Evolutionary conservation across 2,797 vertebrate genomes (phyloP).

Genomic region (Acanthurus leucopareius): DNA sequence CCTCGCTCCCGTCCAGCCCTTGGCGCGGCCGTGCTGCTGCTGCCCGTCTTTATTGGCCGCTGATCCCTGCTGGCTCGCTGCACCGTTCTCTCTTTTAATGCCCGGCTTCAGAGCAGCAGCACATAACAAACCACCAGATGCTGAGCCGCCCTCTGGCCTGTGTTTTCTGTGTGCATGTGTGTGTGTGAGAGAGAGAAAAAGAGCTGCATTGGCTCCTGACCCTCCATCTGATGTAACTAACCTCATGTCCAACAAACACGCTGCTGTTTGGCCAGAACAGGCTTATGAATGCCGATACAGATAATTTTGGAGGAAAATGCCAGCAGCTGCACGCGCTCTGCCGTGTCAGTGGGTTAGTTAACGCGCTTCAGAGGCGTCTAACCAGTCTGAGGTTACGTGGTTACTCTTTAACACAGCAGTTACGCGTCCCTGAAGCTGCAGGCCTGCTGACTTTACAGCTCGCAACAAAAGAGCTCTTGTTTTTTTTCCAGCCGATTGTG

Average conservation of each 20-base stretch:
- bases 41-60: constrained; percentile 62
- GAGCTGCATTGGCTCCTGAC: constrained; percentile 8
- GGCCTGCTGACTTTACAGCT: constrained; percentile 16
- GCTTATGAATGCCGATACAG: background rate
- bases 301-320: background rate
- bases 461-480: constrained; percentile 17
- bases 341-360: background rate
- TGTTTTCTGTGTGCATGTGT: background rate
- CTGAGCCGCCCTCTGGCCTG: constrained; percentile 39
- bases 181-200: no score
- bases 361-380: constrained; percentile 7
- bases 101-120: constrained; percentile 54
- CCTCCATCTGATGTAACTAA: constrained; percentile 34
- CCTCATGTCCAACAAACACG: constrained; percentile 38
- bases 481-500: background rate
- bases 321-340: constrained; percentile 10
- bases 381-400: constrained; percentile 31
- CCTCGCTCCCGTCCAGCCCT: constrained; percentile 52
- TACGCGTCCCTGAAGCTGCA: constrained; percentile 22
- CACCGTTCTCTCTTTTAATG: constrained; percentile 50
- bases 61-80: constrained; percentile 59
- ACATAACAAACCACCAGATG: constrained; percentile 56
- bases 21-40: constrained; percentile 50
- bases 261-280: background rate
- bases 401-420: constrained; percentile 31